Percentiles rank a stretch among this genome's conserved stretches.
These are phyloP conservation scores for Capricornis sumatraensis DNA, from an alignment of 2,113 vertebrate species.

Conservation along the genomic window DNA sequence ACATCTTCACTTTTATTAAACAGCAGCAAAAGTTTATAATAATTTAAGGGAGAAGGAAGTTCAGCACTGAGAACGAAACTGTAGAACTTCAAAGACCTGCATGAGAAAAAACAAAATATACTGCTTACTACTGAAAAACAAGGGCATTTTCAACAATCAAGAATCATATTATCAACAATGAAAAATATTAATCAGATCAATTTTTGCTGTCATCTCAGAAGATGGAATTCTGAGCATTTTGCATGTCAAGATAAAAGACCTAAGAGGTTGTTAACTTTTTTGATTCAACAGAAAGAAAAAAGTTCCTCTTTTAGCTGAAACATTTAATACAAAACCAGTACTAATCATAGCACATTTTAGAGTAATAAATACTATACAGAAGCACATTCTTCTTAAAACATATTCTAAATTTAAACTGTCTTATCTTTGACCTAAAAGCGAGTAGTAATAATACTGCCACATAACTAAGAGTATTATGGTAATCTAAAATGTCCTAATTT, in stretches of 20 bases:
- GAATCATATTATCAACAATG: conserved; percentile 3
- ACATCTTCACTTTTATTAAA: conserved; percentile 88
- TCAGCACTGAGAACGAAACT: conserved; percentile 78
- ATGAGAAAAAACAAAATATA: conserved; percentile 61
- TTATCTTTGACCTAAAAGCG: background rate
- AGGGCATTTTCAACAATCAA: background rate
- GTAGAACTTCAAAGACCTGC: conserved; percentile 77
- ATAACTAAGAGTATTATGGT: background rate
- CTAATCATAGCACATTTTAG: background rate
- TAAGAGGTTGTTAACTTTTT: background rate
- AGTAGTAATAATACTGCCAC: background rate
- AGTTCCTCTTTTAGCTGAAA: background rate
- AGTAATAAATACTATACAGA: background rate
- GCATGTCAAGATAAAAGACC: background rate
- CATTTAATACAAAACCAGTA: background rate
- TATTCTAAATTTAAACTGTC: background rate
- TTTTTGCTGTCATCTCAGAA: conserved; percentile 10
- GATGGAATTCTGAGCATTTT: background rate
- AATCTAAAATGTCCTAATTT: conserved; percentile 26
- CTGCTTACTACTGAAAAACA: conserved; percentile 30
- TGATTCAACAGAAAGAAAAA: background rate
- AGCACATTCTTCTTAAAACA: background rate
- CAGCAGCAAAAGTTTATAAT: conserved; percentile 87
- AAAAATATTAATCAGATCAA: background rate
- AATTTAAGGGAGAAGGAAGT: conserved; percentile 82